Base-by-base conservation (phyloP, 2,888 invertebrate species). In the Drosophila algonquin region DNA sequence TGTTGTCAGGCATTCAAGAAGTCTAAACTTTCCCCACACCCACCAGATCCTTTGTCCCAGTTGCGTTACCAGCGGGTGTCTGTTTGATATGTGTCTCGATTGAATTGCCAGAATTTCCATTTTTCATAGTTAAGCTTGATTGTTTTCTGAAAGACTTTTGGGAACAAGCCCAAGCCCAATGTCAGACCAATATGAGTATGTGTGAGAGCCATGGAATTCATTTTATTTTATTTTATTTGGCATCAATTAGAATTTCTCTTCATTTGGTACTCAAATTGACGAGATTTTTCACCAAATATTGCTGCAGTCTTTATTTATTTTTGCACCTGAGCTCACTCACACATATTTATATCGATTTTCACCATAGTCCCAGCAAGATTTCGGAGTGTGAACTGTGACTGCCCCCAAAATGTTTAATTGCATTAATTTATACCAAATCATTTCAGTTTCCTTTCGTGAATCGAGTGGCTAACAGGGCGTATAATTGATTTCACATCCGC, bases 401-500 rank as follows among this genome's bases (percentile, higher is more conserved):
- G 24, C 24, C 24, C 24, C 24, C 24, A 24, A 24, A 74, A 68
- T 70, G 55, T 45, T 77, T 73, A 71, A 75, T 81, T 62, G 76
- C 70, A 47, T 75, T 52, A 71, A 65, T 75, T 82, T 76, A 83
- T 72, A 83, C 45, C 62, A 70, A 72, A 76, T 80, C 73, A 74
- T 88, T 86, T 82, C 83, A 67, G 88, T 84, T 84, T 84, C 83
- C 89, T 76, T 76, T 82, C 76, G 81, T 84, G 74, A 76, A 50
- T 56, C 61, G 74, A 80, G 69, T 71, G 75, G 59, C 80, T 67
- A 84, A 84, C 89, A 67, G 80, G 83, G 89, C 87, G 83, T 80
- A 80, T 84, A 84, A 84, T 88, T 84, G 83, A 88, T 84, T 88
- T 67, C 76, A 84, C 78, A 82, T 84, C 83, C 83, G 83, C 72